Conservation (phyloP, 2,888 invertebrate genomes). For the Escarpia spicata region DNA sequence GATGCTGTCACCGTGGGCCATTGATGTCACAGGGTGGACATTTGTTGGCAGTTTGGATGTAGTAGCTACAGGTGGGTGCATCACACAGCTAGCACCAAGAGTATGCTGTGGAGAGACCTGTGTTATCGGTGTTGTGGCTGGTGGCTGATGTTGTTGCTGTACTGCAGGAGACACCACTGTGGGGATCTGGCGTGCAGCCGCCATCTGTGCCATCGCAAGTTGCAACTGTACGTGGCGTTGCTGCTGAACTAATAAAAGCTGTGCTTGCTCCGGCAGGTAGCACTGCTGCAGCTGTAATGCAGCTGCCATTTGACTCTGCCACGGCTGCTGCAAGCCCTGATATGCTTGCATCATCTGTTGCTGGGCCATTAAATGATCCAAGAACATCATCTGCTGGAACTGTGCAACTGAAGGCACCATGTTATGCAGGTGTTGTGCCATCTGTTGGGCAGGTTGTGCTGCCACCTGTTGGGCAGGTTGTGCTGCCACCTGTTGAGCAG, state of each 20-base stretch:
- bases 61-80: neutral
- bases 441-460: neutral
- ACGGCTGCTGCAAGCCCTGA: neutral
- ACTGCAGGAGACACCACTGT: neutral
- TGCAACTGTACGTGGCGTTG: neutral
- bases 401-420: neutral
- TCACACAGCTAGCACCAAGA: neutral
- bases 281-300: neutral
- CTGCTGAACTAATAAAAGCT: neutral
- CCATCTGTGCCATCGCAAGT: neutral
- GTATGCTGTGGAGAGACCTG: slow-evolving; percentile 3
- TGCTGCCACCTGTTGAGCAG: neutral
- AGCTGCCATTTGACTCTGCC: neutral
- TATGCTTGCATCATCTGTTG: slow-evolving; percentile 16
- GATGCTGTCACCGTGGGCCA: neutral
- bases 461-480: neutral
- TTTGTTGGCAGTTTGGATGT: neutral
- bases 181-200: neutral
- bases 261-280: slow-evolving; percentile 3
- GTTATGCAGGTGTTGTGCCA: neutral
- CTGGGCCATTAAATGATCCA: neutral
- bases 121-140: neutral
- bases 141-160: slow-evolving; percentile 6
- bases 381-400: neutral
- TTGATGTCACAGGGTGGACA: slow-evolving; percentile 1